Evolutionary conservation across 2,888 invertebrate genomes (phyloP).

Genomic region (Drosophila greeni): DNA sequence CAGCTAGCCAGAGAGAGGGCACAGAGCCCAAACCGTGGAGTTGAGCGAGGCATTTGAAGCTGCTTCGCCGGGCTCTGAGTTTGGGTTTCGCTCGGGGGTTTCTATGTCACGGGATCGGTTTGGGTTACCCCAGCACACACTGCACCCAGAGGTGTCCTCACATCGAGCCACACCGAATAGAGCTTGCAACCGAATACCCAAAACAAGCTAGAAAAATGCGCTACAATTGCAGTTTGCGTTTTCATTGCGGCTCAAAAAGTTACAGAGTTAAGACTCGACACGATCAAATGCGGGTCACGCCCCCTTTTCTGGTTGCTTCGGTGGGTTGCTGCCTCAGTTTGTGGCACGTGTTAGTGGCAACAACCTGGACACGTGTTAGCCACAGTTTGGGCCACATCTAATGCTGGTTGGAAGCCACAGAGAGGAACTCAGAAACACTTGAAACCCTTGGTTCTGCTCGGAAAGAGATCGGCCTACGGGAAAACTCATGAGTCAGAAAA

Average conservation of each 20-base stretch:
- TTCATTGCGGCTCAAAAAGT: slow-evolving; percentile 8
- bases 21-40: slow-evolving; percentile 5
- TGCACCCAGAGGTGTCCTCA: slow-evolving; percentile 28
- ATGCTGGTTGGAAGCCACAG: slow-evolving; percentile 39
- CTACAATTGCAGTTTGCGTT: slow-evolving; percentile 59
- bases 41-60: slow-evolving; percentile 28
- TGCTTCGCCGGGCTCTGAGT: slow-evolving; percentile 16
- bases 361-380: slow-evolving; percentile 54
- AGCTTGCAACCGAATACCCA: slow-evolving; percentile 62
- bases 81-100: slow-evolving; percentile 50
- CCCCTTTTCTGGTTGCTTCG: slow-evolving; percentile 37
- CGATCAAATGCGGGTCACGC: slow-evolving; percentile 58
- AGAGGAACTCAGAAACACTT: slow-evolving; percentile 1
- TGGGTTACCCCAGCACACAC: slow-evolving; percentile 47
- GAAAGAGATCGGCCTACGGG: slow-evolving; percentile 19
- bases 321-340: slow-evolving; percentile 28
- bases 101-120: slow-evolving; percentile 62
- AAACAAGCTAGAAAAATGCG: slow-evolving; percentile 70
- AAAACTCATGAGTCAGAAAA: slow-evolving; percentile 59
- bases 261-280: slow-evolving; percentile 6
- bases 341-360: slow-evolving; percentile 57
- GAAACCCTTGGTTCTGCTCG: slow-evolving; percentile 10
- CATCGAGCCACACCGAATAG: slow-evolving; percentile 9
- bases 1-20: slow-evolving; percentile 53
- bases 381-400: slow-evolving; percentile 11